Evolutionary conservation across 2,797 vertebrate genomes (phyloP).

Genomic region (Florisuga fusca): DNA sequence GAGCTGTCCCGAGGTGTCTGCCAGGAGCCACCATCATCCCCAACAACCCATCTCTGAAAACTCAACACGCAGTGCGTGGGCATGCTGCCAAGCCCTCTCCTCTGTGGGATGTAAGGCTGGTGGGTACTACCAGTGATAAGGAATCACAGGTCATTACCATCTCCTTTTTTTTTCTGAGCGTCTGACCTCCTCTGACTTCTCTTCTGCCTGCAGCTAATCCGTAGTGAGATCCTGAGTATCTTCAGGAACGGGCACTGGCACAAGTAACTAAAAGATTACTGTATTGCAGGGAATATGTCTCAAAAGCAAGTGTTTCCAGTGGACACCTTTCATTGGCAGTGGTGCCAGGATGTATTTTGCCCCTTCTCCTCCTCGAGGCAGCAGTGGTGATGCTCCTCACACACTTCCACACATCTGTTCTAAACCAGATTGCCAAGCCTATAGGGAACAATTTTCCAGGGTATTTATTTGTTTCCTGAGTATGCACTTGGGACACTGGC

Average conservation of each 20-base stretch:
- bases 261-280: background rate
- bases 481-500: background rate
- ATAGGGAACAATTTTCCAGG: constrained; percentile 13
- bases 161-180: background rate
- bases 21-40: background rate
- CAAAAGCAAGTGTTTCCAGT: background rate
- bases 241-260: background rate
- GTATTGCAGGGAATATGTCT: background rate
- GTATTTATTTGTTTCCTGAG: constrained; percentile 11
- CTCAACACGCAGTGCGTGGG: background rate
- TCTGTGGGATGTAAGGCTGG: background rate
- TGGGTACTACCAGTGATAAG: fast-evolving
- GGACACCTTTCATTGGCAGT: fast-evolving
- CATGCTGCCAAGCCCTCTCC: background rate
- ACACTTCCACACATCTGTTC: background rate
- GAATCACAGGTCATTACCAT: background rate
- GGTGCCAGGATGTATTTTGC: fast-evolving
- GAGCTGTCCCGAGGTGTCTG: background rate
- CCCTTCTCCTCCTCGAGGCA: fast-evolving
- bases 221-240: background rate
- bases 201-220: background rate
- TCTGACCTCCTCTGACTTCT: background rate
- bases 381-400: background rate
- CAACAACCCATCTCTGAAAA: fast-evolving
- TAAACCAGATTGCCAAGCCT: background rate